phyloP scores from a whole-genome alignment of 2,888 invertebrate genomes.

The Shargacucullia verbasci region DNA sequence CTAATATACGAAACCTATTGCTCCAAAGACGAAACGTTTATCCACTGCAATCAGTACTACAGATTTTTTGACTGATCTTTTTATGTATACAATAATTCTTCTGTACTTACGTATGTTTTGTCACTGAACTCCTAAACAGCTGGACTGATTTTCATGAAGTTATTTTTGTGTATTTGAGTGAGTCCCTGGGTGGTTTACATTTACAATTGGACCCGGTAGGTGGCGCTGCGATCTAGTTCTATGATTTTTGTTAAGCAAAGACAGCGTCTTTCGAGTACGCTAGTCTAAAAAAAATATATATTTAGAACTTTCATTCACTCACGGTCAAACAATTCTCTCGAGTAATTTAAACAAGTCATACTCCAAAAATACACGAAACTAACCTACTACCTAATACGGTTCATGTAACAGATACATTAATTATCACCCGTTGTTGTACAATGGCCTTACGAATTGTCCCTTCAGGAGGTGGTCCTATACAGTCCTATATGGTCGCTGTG shows the following conservation, averaged over 20 bases:
- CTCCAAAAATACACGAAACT: conserved; percentile 36
- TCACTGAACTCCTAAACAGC: too few species aligned
- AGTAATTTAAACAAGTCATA: conserved; percentile 40
- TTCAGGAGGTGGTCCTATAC: conserved; percentile 51
- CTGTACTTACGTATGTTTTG: too few species aligned
- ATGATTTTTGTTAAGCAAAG: too few species aligned
- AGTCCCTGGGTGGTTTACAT: too few species aligned
- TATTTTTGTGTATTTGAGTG: too few species aligned
- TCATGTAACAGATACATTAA: conserved; percentile 76
- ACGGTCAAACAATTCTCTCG: background rate
- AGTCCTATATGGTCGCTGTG: conserved; percentile 39
- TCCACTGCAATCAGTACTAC: background rate
- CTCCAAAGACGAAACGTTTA: too few species aligned
- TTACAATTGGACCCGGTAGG: too few species aligned
- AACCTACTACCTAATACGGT: conserved; percentile 62
- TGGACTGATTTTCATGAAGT: too few species aligned
- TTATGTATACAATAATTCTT: too few species aligned
- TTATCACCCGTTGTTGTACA: conserved; percentile 59
- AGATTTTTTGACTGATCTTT: background rate
- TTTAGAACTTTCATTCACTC: background rate
- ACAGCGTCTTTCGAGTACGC: too few species aligned
- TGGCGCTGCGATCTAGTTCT: too few species aligned
- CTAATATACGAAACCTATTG: background rate
- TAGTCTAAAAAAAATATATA: background rate
- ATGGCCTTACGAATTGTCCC: conserved; percentile 60